Evolutionary conservation across 2,797 vertebrate species (phyloP), one percentile per base, ranked within the genome.

Genomic region (Fistularia tabacaria): DNA sequence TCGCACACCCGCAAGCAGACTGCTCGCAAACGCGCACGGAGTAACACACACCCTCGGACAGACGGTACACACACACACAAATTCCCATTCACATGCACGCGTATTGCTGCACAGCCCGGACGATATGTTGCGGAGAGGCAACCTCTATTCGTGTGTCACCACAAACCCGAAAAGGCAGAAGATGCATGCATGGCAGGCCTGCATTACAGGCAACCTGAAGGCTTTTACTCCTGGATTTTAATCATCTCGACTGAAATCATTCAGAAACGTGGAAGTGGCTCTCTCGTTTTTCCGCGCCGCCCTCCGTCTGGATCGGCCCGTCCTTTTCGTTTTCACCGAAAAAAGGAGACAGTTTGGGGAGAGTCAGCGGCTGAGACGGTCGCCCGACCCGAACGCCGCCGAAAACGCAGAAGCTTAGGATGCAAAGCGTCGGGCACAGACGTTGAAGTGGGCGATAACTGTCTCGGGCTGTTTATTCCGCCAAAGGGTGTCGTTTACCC

Each of bases 21-120:
- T 69, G 65, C 69, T 74, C 61, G 50, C 61, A 71, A 62, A 51
- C 13, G n/a, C 39, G 57, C 57, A 69, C 12, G 53, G 60, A 60
- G 57, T 56, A 49, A 66, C 38, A 62, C 46, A 45, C 48, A 41
- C n/a, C n/a, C n/a, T n/a, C n/a, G n/a, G n/a, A n/a, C n/a, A 84
- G 75, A 85, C 82, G 71, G 81, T 63, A 80, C 58, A 51, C 73
- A 80, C 59, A 64, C 73, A 83, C 77, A 84, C 70, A 73, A 71
- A 72, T 78, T 74, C 77, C 60, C 52, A 76, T 80, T 72, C 66
- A 73, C 66, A 59, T 63, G 51, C 66, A 59, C 59, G 48, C 57
- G 56, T 47, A 59, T 54, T 53, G 15, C 36, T 14, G 9, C 51
- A 57, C 51, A 46, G 38, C 62, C 60, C 59, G 62, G 69, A 74